phyloP scores from a whole-genome alignment of 2,888 invertebrate genomes.

The Synanthedon tipuliformis region DNA sequence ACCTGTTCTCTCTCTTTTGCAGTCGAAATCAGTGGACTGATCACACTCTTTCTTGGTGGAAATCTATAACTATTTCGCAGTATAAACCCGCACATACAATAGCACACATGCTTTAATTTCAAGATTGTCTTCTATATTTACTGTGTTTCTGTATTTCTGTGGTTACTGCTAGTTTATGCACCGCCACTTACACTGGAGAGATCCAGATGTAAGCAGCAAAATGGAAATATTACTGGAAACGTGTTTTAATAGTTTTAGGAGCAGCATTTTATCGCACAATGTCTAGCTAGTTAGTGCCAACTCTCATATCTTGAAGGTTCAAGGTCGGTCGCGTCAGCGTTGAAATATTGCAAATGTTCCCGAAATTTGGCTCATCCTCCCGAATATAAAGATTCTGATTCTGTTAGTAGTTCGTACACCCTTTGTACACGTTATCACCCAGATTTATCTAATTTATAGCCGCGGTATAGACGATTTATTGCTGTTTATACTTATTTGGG shows the following conservation, averaged over 20 bases:
- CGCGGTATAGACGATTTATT: background rate
- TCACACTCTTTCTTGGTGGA: too few relatives aligned
- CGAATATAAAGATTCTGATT: background rate
- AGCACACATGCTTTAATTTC: too few relatives aligned
- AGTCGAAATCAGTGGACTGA: too few relatives aligned
- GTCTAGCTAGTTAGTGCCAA: conserved; percentile 24
- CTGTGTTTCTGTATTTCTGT: too few relatives aligned
- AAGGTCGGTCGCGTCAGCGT: conserved; percentile 26
- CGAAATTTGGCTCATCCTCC: conserved; percentile 6
- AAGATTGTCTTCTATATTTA: too few relatives aligned
- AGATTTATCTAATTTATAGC: background rate
- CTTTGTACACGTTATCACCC: background rate
- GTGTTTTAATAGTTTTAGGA: background rate
- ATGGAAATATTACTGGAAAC: too few relatives aligned
- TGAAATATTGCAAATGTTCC: background rate
- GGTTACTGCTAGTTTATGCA: too few relatives aligned
- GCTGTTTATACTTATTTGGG: background rate
- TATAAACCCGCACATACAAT: too few relatives aligned
- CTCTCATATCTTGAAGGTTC: conserved; percentile 21
- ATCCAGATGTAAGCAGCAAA: too few relatives aligned
- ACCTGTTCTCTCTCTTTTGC: too few relatives aligned
- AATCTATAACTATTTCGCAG: too few relatives aligned
- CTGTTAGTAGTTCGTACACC: background rate
- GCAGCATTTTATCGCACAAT: conserved; percentile 15
- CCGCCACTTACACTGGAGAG: too few relatives aligned